Base-by-base conservation (phyloP, 2,113 vertebrate genomes). In the Egretta garzetta region DNA sequence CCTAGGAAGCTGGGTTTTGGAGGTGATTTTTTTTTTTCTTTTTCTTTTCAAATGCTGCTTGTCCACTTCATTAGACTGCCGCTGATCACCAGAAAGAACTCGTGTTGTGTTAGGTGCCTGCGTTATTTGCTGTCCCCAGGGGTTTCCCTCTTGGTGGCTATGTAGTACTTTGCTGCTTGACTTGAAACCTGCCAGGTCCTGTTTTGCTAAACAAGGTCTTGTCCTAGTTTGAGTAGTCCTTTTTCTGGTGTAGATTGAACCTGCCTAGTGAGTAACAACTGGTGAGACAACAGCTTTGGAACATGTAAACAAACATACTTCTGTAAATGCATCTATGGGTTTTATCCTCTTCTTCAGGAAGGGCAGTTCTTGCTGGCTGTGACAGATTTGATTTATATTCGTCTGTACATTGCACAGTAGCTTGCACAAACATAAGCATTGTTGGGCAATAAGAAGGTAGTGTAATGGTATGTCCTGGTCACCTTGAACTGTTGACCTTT, bases 11-110 rank as follows among this genome's bases (percentile, higher is more conserved):
- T 67, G 19, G 1, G 16, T 75, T 90, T 62, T 80, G 14, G 5
- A 68, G 72, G 23, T 39, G 5, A 4, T 33, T 64, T 53, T 72
- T 53, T 72, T 10, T 52, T 87, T 80, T 82, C 16, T 74, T 87
- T 77, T 91, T 82, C 16, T 74, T 87, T 77, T 91, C n/a, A 16
- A n/a, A 17, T 88, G 32, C 15, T 64, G 7, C n/a, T 73, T 91
- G 39, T 86, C 71, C 62, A 62, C 77, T 91, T 96, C 86, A 80
- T 66, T 79, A 75, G 26, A 15, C 93, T 95, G 91, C 95, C 8
- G 1, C 95, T 94, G 93, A 89, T 82, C 89, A 82, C 89, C 49
- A 96, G 89, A 95, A 95, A 85, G 53, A 58, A 80, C 49, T 90
- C 0, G 41, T 82, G 43, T 49, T 85, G 83, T 87, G 83, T 60